Conservation (phyloP, 2,113 vertebrate species). For the Sander vitreus region DNA sequence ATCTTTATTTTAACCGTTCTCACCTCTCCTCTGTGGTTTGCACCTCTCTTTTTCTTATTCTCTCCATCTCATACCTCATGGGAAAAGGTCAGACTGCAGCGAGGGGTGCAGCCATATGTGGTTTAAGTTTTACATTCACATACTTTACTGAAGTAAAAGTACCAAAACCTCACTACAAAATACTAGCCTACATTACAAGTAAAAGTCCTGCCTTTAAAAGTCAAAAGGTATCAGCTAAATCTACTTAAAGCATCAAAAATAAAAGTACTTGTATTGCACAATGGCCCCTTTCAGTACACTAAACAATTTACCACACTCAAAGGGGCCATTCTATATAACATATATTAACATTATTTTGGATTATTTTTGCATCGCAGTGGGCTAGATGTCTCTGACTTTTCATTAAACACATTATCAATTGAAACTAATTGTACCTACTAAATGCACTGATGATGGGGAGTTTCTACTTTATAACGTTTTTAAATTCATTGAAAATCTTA, state of each 20-base stretch:
- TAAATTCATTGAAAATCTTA: not conserved
- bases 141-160: not conserved
- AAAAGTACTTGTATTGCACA: not conserved
- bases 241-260: not conserved
- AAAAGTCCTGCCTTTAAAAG: not conserved
- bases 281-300: too few relatives aligned
- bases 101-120: not conserved
- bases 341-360: not conserved
- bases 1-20: slow-evolving; percentile 65
- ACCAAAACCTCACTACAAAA: not conserved
- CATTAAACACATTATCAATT: too few relatives aligned
- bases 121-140: not conserved
- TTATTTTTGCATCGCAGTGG: not conserved
- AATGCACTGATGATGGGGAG: not conserved
- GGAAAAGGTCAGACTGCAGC: not conserved
- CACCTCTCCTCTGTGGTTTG: slow-evolving; percentile 51
- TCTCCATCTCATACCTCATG: not conserved
- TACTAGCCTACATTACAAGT: not conserved
- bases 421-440: too few relatives aligned
- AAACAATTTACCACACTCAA: not conserved
- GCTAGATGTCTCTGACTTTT: too few relatives aligned
- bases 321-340: not conserved
- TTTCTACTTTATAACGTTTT: not conserved
- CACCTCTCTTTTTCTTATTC: slow-evolving; percentile 24
- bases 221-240: not conserved